Evolutionary conservation across 2,113 vertebrate genomes (phyloP).

Genomic region (Pandion haliaetus): DNA sequence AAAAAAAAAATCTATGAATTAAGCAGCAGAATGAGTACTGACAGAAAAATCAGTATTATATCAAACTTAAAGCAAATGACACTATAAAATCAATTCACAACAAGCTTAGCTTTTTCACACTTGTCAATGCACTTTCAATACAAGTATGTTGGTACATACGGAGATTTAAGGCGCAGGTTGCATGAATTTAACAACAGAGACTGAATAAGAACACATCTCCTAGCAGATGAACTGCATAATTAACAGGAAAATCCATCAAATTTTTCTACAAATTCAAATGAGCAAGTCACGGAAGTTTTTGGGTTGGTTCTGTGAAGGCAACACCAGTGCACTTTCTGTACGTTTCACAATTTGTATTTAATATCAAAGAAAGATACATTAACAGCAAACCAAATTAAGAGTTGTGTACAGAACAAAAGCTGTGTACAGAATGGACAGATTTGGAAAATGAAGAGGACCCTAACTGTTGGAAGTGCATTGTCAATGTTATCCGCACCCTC

Average conservation of each 20-base stretch:
- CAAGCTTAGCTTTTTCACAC: background rate
- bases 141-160: background rate
- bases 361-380: background rate
- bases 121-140: constrained; percentile 19
- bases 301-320: background rate
- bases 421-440: background rate
- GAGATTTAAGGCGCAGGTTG: constrained; percentile 16
- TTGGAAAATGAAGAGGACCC: background rate
- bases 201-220: background rate
- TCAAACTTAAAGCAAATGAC: background rate
- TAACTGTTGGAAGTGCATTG: background rate
- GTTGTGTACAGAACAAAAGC: background rate
- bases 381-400: background rate
- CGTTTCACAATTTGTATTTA: background rate
- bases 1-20: background rate
- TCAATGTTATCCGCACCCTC: background rate
- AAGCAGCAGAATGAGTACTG: background rate
- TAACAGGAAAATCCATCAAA: constrained; percentile 4
- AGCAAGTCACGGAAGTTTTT: background rate
- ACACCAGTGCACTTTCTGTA: background rate
- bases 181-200: constrained; percentile 14
- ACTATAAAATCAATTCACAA: background rate
- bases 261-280: background rate
- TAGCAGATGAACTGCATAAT: background rate
- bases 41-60: background rate